Evolutionary conservation across 1,140 invertebrate genomes (phyloP).

Genomic region (Halictus rubicundus): DNA sequence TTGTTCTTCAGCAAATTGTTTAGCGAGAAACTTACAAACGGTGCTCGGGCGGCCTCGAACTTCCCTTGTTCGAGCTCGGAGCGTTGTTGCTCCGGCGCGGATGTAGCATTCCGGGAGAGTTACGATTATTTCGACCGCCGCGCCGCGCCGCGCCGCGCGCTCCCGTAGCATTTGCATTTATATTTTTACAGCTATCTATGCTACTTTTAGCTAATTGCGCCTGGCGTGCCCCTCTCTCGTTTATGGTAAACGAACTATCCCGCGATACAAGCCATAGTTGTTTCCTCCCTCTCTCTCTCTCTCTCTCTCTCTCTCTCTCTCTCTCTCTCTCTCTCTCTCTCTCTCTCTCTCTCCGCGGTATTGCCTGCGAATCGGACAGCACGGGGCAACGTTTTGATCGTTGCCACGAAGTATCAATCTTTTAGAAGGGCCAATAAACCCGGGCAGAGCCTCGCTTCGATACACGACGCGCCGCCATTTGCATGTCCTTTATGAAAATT

Average conservation of each 20-base stretch:
- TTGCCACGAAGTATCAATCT: constrained; percentile 59
- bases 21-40: neutral
- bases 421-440: constrained; percentile 49
- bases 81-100: neutral
- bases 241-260: neutral
- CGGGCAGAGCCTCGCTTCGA: constrained; percentile 66
- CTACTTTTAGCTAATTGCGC: constrained; percentile 13
- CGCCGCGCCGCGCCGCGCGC: no score
- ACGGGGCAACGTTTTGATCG: constrained; percentile 29
- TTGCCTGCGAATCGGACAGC: constrained; percentile 40
- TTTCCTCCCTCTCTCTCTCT: neutral
- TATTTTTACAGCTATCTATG: constrained; percentile 13
- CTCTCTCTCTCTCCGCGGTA: neutral
- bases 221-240: no score
- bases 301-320: no score
- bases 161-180: constrained; percentile 1
- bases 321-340: no score
- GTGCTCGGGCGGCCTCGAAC: neutral
- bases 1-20: neutral
- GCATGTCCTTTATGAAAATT: constrained; percentile 81
- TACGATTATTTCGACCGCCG: constrained; percentile 9
- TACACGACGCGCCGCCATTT: constrained; percentile 75
- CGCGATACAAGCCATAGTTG: neutral
- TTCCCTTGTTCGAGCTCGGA: neutral
- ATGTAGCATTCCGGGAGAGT: neutral